A percentile compares a stretch with the other conserved stretches of the same genome.
Conservation (phyloP, 2,888 invertebrate genomes). For the Drosophila barbarae region DNA sequence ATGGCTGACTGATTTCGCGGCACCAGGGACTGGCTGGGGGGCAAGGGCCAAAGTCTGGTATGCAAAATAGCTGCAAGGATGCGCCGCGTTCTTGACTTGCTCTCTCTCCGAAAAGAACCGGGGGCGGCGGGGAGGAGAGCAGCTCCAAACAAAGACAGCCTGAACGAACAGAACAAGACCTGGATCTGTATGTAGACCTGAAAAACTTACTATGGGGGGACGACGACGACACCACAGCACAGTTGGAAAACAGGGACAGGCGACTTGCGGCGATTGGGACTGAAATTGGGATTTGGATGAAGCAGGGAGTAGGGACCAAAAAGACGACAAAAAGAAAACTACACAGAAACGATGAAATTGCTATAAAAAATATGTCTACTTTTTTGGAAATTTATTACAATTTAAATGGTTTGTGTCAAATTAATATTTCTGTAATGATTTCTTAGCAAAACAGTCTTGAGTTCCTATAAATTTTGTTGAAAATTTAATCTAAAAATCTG, state of each 20-base stretch:
- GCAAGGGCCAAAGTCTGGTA: constrained; percentile 55
- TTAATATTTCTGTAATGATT: background rate
- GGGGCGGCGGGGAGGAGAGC: background rate
- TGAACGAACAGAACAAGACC: constrained; percentile 20
- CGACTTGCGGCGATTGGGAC: constrained; percentile 18
- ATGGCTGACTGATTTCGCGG: constrained; percentile 64
- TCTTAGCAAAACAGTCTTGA: background rate
- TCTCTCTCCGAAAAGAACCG: background rate
- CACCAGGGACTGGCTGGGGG: background rate
- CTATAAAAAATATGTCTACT: too few relatives aligned
- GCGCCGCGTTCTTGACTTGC: constrained; percentile 24
- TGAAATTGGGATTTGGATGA: constrained; percentile 1
- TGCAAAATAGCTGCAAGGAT: constrained; percentile 74
- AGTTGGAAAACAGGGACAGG: constrained; percentile 13
- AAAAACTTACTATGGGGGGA: constrained; percentile 10
- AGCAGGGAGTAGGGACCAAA: background rate
- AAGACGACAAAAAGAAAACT: constrained; percentile 3
- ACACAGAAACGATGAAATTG: constrained; percentile 3
- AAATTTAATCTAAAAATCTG: background rate
- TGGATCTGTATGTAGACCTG: constrained; percentile 23
- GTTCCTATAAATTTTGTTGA: background rate
- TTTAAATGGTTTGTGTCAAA: background rate
- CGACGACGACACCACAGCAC: background rate
- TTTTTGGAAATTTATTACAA: background rate
- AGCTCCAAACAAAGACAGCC: constrained; percentile 32